Conservation (phyloP, 2,888 invertebrate species). For the Hesperia comma region DNA sequence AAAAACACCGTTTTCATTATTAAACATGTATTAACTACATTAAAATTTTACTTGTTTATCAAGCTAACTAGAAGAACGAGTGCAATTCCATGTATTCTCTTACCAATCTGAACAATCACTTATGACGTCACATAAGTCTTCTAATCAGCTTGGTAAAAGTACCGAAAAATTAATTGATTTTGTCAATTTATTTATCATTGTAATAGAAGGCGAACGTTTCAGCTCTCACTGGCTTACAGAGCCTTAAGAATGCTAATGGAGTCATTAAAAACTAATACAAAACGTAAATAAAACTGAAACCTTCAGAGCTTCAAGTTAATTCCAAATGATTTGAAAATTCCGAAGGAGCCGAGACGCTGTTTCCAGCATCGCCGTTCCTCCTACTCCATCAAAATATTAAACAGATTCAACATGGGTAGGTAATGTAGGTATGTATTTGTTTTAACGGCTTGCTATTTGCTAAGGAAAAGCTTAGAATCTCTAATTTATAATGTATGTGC, state of each 20-base stretch:
- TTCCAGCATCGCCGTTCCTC: background rate
- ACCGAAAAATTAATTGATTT: too few relatives aligned
- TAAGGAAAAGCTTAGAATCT: too few relatives aligned
- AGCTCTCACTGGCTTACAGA: background rate
- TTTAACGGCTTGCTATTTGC: background rate
- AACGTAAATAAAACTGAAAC: constrained; percentile 20
- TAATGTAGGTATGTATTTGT: background rate
- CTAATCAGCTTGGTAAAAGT: too few relatives aligned
- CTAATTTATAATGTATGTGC: too few relatives aligned
- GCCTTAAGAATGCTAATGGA: constrained; percentile 1
- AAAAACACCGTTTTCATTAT: too few relatives aligned
- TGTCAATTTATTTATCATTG: background rate
- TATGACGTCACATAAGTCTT: too few relatives aligned
- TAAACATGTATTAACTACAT: too few relatives aligned
- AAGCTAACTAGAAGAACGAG: too few relatives aligned
- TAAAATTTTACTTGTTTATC: too few relatives aligned
- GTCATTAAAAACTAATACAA: constrained; percentile 11
- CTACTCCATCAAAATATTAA: constrained; percentile 18
- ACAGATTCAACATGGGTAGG: too few relatives aligned
- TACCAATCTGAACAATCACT: too few relatives aligned
- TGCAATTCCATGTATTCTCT: too few relatives aligned
- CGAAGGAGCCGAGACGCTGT: constrained; percentile 10
- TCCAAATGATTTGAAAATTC: constrained; percentile 12
- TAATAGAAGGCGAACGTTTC: background rate
- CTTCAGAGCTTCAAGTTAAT: constrained; percentile 22